Evolutionary conservation across 2,888 invertebrate species (phyloP), one percentile per base, ranked within the genome.

Genomic region (Philhelius pedissequus): DNA sequence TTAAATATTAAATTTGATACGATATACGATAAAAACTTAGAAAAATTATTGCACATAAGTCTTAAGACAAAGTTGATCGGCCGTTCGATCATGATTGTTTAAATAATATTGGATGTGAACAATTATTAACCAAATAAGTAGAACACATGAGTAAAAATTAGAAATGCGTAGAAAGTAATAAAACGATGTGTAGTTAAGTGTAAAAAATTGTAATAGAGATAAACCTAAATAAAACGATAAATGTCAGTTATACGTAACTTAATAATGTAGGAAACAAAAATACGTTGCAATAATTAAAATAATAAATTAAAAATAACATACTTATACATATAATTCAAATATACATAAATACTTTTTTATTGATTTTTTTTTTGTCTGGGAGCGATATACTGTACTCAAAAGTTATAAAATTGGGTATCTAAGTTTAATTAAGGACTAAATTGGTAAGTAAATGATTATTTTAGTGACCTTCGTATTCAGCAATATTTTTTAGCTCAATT

Each of bases 41-140:
- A 48, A 45, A 27, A 52, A 60, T 68, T 40, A 64, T 56, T 74
- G 74, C 74, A 78, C 78, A 56, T 74, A 70, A 74, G 56, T 69
- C 64, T 45, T 68, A 73, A 54, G 54, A 40, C 52, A 43, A 62
- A 77, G 43, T 38, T 60, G 60, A 62, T 40, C 69, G 58, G 64
- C 62, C 64, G 45, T 25, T 43, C 60, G 43, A 75, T 70, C 56
- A 62, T 50, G 27, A 50, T 56, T 50, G 30, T 38, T 69, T 71
- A n/a, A 62, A 62, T 43, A 70, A 58, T 54, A 82, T 68, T 71
- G 58, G 20, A 82, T 58, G 45, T 73, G 20, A 60, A 60, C 58
- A 62, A 38, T 62, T n/a, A n/a, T n/a, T 48, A 77, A 52, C 48
- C 77, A 45, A 73, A 54, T 80, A 62, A 48, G 13, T 74, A 74